Evolutionary conservation across 53 echinoderm and acorn worm genomes (phyloP), one percentile per base, ranked within the genome.

Genomic region (Holothuria scabra): DNA sequence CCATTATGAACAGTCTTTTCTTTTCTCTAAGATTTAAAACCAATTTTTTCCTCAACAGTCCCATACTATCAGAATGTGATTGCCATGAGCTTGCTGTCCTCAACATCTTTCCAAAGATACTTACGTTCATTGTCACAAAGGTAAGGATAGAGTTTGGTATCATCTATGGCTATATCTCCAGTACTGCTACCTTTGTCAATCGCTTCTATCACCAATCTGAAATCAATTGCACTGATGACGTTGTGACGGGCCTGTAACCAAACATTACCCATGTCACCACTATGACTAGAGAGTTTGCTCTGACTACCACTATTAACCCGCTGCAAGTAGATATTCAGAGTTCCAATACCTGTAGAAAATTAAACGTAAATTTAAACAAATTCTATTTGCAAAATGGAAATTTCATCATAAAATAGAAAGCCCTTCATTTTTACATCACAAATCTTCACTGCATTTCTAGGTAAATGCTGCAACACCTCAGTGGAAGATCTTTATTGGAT

Each of bases 151-250:
- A 59, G 12, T 41, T 63, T 61, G 26, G 46, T 80, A 66, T 94
- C 97, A 72, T 97, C 97, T 3, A 97, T 57, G 8, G 97, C 93
- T 5, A 94, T 94, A 44, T 90, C 90, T 16, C 90, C 70, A 19
- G 74, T 69, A 23, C 33, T 74, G 23, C 72, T 52, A 4, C 7
- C 33, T 44, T 71, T 72, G 4, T 82, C 86, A 2, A 88, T 60
- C 1, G 59, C 88, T 24, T 88, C 74, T 22, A 88, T 70, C 4
- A 66, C 29, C 8, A 86, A 31, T 33, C 22, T 33, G 70, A 35
- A 70, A 21, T 70, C 70, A 10, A 21, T 35, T 4, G 70, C 22
- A 32, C 70, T 74, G 8, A 60, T n/a, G 14, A 88, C 65, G 26
- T 83, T 79, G 2, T 87, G 20, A 5, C 71, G 79, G 18, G 74